Conservation (phyloP, 2,113 vertebrate genomes). For the Notarius lentiginosus region DNA sequence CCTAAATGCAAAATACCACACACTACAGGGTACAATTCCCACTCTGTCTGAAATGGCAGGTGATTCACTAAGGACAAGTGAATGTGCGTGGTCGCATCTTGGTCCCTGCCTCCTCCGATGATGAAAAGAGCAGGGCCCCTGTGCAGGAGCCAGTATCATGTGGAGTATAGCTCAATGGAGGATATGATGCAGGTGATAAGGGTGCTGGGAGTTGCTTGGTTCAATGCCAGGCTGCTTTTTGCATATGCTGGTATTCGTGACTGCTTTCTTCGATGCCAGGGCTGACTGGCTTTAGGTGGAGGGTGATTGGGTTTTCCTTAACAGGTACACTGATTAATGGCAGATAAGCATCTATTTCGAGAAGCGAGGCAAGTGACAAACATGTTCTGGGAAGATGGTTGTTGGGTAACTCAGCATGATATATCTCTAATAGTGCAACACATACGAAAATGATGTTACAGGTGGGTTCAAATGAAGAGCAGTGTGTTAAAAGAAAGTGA, state of each 20-base stretch:
- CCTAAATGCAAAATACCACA: not conserved
- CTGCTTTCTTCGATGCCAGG: slow-evolving; percentile 49
- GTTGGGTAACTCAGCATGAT: not conserved
- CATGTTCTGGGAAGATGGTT: slow-evolving; percentile 29
- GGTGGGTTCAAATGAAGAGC: too few relatives aligned
- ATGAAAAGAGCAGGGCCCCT: slow-evolving; percentile 33
- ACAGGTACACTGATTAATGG: slow-evolving; percentile 17
- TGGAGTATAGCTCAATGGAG: slow-evolving; percentile 38
- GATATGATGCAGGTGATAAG: slow-evolving; percentile 55
- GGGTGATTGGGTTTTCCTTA: slow-evolving; percentile 48
- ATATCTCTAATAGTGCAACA: not conserved
- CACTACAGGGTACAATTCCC: not conserved
- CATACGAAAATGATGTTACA: not conserved
- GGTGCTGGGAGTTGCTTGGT: slow-evolving; percentile 49
- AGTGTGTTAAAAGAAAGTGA: too few relatives aligned
- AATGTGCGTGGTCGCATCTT: slow-evolving; percentile 17
- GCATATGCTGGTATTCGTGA: slow-evolving; percentile 59
- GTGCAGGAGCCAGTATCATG: slow-evolving; percentile 33
- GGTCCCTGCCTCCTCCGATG: slow-evolving; percentile 1
- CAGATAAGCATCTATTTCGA: slow-evolving; percentile 43
- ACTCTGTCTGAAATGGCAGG: not conserved
- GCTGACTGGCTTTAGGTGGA: slow-evolving; percentile 30
- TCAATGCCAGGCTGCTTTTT: slow-evolving; percentile 47
- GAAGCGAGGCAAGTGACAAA: slow-evolving; percentile 14
- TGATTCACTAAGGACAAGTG: slow-evolving; percentile 25